phyloP scores from a whole-genome alignment of 2,113 vertebrate species.

The Gavia stellata region DNA sequence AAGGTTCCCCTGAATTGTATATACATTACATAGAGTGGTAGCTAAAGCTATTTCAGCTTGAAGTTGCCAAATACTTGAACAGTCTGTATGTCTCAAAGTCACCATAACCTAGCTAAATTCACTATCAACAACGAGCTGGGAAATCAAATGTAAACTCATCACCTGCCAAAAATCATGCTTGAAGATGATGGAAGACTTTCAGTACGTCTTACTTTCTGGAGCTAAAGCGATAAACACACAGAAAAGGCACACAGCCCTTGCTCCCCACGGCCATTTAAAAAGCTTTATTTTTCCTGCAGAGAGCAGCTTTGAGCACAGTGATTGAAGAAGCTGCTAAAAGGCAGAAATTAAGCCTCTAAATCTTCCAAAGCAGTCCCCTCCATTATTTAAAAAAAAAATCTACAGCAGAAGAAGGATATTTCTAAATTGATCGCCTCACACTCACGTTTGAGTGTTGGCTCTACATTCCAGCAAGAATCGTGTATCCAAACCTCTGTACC shows the following conservation, averaged over 20 bases:
- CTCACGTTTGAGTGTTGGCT: neutral
- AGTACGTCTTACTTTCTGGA: neutral
- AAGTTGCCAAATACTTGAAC: neutral
- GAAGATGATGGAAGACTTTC: neutral
- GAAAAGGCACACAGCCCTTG: neutral
- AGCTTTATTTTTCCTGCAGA: neutral
- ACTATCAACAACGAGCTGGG: neutral
- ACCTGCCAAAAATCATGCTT: neutral
- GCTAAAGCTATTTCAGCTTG: neutral
- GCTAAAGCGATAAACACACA: neutral
- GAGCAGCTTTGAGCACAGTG: neutral
- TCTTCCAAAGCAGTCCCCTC: neutral
- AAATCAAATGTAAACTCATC: neutral
- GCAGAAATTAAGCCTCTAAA: neutral
- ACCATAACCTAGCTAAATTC: neutral
- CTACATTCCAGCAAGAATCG: neutral
- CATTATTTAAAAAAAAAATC: neutral
- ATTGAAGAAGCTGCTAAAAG: neutral
- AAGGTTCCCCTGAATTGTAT: neutral
- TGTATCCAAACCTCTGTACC: neutral
- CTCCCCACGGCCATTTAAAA: neutral
- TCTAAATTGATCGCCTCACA: neutral
- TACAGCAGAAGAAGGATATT: neutral
- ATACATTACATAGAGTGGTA: neutral
- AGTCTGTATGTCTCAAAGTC: neutral